Evolutionary conservation across 2,888 invertebrate genomes (phyloP), one percentile per base, ranked within the genome.

Genomic region (Serripes groenlandicus): DNA sequence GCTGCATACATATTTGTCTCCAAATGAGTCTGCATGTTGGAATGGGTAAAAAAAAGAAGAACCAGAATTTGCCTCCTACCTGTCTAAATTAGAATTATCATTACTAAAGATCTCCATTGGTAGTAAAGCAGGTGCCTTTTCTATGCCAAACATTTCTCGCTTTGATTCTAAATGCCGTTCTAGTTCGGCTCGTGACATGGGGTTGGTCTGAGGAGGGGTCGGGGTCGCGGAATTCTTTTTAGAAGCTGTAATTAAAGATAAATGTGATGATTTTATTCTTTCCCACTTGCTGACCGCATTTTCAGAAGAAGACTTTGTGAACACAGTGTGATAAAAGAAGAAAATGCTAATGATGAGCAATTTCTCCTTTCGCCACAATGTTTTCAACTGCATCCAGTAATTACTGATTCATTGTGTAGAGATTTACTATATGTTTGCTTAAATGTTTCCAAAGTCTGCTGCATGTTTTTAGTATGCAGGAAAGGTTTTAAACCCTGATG

Each of bases 41-140:
- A n/a, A n/a, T n/a, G n/a, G n/a, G n/a, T n/a, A n/a, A n/a, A 42
- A 49, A 3, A 5, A 49, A 49, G 21, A 49, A 49, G 2, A 49
- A 49, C 18, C 15, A 49, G 18, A 49, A 5, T 3, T 5, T 49
- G 49, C 18, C 18, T 7, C 70, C 71, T 83, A 93, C 93, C 93
- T 93, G 81, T 92, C 93, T 71, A 91, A 92, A 80, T 93, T 93
- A 0, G 98, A 98, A 73, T 97, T 97, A 92, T 98, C 98, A 95
- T 98, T 98, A 95, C 98, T 98, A 93, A 98, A 98, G 97, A 98
- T 98, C 95, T 98, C 98, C 56, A 97, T 97, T 4, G 98, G 98
- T 35, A 98, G 97, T 18, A 98, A 97, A 0, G 97, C 97, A 0
- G 98, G 97, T 37, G 98, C 97, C 89, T 97, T 96, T 94, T 98